phyloP scores from a whole-genome alignment of 2,113 vertebrate species.

The Festucalex cinctus region DNA sequence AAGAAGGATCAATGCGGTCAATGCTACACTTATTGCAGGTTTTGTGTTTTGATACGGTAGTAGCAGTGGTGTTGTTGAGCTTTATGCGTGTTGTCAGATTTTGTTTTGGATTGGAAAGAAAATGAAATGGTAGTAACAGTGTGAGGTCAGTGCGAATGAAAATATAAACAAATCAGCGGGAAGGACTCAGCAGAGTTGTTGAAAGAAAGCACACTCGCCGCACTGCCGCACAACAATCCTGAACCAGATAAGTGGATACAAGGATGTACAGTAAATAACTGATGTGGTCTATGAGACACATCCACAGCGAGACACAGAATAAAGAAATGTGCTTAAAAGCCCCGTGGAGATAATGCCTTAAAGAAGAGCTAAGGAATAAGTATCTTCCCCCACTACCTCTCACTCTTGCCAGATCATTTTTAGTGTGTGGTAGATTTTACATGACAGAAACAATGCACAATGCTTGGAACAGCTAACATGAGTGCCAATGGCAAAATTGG shows the following conservation, averaged over 20 bases:
- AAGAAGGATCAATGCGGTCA: slow-evolving; percentile 49
- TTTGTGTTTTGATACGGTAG: slow-evolving; percentile 23
- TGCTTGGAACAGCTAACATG: too few species aligned
- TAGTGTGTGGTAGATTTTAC: too few species aligned
- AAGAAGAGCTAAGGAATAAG: not conserved
- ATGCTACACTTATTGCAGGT: slow-evolving; percentile 38
- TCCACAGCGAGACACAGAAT: not conserved
- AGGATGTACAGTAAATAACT: not conserved
- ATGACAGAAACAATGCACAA: too few species aligned
- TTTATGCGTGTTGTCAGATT: not conserved
- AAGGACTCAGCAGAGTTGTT: not conserved
- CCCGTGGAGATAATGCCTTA: not conserved
- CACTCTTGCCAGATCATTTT: not conserved
- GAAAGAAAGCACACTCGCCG: not conserved
- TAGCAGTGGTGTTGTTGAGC: not conserved
- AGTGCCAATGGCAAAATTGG: too few species aligned
- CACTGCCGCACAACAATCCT: not conserved
- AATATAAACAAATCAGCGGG: not conserved
- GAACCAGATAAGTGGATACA: slow-evolving; percentile 1
- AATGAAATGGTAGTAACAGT: not conserved
- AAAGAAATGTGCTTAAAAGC: not conserved
- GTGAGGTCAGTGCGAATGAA: not conserved
- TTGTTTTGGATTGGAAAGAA: not conserved
- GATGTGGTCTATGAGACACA: slow-evolving; percentile 8
- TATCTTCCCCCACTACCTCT: too few species aligned